Evolutionary conservation across 2,888 invertebrate species (phyloP).

Genomic region (Cactoblastis cactorum): DNA sequence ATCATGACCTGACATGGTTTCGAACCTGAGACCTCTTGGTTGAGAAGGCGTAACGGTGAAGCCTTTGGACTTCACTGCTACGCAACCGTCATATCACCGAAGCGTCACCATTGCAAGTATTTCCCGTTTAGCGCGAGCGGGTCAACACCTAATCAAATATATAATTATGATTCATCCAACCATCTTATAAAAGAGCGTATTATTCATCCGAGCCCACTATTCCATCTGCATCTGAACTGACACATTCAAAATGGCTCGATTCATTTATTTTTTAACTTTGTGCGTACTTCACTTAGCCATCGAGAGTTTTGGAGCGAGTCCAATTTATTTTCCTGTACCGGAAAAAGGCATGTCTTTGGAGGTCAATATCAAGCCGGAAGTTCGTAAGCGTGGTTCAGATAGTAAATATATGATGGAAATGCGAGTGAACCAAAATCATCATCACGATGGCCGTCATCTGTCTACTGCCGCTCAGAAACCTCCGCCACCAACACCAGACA

Average conservation of each 20-base stretch:
- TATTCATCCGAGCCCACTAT: neutral
- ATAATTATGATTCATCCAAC: neutral
- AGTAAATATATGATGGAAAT: neutral
- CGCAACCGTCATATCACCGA: too few relatives aligned
- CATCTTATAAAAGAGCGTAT: neutral
- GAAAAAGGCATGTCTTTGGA: neutral
- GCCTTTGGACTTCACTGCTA: too few relatives aligned
- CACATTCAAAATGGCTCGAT: neutral
- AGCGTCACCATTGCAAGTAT: neutral
- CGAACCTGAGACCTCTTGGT: too few relatives aligned
- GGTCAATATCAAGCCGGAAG: conserved; percentile 2
- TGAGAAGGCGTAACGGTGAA: too few relatives aligned
- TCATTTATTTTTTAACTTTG: neutral
- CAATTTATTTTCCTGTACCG: neutral
- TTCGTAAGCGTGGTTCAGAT: neutral
- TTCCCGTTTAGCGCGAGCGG: neutral
- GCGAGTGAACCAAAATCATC: neutral
- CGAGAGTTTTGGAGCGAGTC: neutral
- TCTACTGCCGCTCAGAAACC: neutral
- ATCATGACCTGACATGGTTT: too few relatives aligned
- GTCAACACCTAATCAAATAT: too few relatives aligned
- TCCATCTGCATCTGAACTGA: neutral
- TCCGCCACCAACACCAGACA: neutral
- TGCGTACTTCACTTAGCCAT: neutral
- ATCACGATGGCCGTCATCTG: neutral